A percentile compares a stretch with the other conserved stretches of the same genome.
Conservation (phyloP, 2,113 vertebrate genomes). For the Cyanoderma ruficeps region DNA sequence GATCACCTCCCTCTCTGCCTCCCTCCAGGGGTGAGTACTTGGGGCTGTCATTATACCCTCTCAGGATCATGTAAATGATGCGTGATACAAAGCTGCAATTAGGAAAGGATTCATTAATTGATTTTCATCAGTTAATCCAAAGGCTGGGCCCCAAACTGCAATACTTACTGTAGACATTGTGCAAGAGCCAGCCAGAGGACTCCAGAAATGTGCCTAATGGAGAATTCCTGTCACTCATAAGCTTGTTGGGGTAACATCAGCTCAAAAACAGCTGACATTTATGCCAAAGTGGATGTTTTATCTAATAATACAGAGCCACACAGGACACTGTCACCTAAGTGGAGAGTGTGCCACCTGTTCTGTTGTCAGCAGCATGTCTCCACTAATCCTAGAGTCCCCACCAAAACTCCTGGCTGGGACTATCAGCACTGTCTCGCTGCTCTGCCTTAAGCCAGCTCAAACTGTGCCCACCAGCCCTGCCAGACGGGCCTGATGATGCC, state of each 20-base stretch:
- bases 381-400: background rate
- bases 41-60: background rate
- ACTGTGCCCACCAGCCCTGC: background rate
- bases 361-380: background rate
- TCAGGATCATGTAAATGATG: background rate
- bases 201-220: background rate
- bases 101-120: background rate
- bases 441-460: background rate
- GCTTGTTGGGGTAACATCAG: background rate
- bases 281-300: background rate
- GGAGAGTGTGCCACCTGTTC: rapidly evolving
- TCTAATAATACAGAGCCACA: background rate
- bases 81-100: background rate
- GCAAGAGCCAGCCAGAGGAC: background rate
- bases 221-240: background rate
- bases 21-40: background rate
- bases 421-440: background rate
- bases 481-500: background rate
- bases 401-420: background rate
- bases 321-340: background rate
- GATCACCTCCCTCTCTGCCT: background rate
- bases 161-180: background rate
- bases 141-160: background rate
- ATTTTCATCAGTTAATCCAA: background rate
- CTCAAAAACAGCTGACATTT: background rate